Evolutionary conservation across 2,888 invertebrate species (phyloP).

Genomic region (Pyrrhosoma nymphula): DNA sequence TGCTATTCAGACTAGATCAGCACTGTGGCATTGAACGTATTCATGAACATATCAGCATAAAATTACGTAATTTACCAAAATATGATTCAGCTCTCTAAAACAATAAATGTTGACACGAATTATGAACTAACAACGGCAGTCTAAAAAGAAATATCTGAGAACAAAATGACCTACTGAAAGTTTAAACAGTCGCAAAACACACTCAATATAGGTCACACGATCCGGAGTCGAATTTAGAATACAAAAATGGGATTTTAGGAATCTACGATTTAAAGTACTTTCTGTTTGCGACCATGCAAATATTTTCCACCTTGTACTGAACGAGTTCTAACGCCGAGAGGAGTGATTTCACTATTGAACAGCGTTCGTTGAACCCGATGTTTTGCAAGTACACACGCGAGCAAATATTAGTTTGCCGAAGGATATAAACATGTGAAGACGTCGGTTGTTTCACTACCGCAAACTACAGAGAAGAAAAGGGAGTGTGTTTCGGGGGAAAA

Average conservation of each 20-base stretch:
- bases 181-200: not conserved
- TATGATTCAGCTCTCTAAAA: not conserved
- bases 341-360: not conserved
- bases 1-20: too few species aligned
- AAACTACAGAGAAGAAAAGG: not conserved
- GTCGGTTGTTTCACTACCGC: not conserved
- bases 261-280: not conserved
- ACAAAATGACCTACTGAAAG: too few species aligned
- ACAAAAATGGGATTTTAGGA: too few species aligned
- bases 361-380: not conserved
- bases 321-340: not conserved
- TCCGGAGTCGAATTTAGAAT: too few species aligned
- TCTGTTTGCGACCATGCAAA: not conserved
- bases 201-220: not conserved
- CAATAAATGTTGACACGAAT: too few species aligned
- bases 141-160: too few species aligned
- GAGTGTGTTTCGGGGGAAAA: not conserved
- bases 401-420: not conserved
- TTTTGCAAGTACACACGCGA: not conserved
- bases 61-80: not conserved
- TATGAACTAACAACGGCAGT: not conserved
- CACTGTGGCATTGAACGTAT: not conserved
- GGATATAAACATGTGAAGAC: not conserved
- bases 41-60: not conserved
- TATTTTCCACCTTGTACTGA: not conserved